A percentile compares a stretch with the other conserved stretches of the same genome.
Conservation (phyloP, 2,113 vertebrate genomes). For the Cepphus grylle region DNA sequence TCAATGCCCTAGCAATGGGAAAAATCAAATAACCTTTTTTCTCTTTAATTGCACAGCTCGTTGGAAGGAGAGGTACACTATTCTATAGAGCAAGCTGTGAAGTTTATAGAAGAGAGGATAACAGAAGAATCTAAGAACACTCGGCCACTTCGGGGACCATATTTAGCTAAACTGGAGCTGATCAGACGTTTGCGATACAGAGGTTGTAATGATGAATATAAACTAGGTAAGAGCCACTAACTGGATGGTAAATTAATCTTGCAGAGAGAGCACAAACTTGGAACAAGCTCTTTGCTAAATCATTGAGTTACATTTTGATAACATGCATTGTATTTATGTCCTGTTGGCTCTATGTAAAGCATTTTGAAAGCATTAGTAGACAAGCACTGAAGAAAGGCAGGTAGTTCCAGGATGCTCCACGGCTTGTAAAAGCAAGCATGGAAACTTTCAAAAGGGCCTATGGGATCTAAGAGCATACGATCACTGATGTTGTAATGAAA, state of each 20-base stretch:
- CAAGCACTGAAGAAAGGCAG: neutral
- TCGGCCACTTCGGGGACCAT: slow-evolving; percentile 86
- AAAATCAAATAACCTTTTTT: neutral
- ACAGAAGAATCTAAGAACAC: slow-evolving; percentile 81
- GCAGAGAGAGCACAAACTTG: neutral
- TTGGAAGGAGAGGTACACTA: slow-evolving; percentile 88
- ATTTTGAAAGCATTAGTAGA: neutral
- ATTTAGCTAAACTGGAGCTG: slow-evolving; percentile 89
- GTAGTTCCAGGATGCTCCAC: neutral
- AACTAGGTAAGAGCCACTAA: slow-evolving; percentile 79
- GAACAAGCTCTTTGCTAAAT: neutral
- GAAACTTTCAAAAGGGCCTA: neutral
- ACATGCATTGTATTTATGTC: no score
- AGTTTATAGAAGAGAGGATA: slow-evolving; percentile 88
- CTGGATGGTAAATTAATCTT: neutral
- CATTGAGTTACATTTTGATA: neutral
- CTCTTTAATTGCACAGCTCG: slow-evolving; percentile 74
- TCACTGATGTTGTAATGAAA: neutral
- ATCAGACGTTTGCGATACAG: slow-evolving; percentile 83
- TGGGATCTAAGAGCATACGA: neutral
- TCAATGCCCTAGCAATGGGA: neutral
- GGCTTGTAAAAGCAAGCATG: neutral
- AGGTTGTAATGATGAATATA: slow-evolving; percentile 82
- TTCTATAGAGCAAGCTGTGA: slow-evolving; percentile 83
- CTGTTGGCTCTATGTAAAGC: neutral